phyloP scores from a whole-genome alignment of 2,797 vertebrate species.

The Pangasius larnaudii region DNA sequence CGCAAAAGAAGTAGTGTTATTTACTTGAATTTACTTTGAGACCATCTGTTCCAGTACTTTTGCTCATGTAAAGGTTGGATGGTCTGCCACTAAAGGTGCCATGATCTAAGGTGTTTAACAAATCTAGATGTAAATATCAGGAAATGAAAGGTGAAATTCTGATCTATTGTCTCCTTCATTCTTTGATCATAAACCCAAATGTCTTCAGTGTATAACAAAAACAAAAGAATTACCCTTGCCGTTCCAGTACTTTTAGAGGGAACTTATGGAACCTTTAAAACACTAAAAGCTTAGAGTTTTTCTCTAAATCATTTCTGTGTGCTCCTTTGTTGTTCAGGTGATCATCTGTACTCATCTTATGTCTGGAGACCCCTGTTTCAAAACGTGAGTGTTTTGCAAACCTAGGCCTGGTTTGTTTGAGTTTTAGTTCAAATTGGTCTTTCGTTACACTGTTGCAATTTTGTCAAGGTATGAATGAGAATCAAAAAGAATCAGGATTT shows the following conservation, averaged over 20 bases:
- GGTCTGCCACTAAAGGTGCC: neutral
- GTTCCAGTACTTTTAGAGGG: neutral
- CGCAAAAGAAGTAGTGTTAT: too few species aligned
- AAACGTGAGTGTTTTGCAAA: conserved; percentile 85
- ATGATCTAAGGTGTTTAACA: neutral
- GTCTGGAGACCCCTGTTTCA: conserved; percentile 98
- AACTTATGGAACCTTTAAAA: too few species aligned
- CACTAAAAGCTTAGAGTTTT: neutral
- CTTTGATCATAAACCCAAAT: neutral
- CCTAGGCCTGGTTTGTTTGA: neutral
- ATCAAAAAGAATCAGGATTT: neutral
- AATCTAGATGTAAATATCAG: neutral
- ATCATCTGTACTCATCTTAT: conserved; percentile 95
- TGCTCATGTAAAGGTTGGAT: too few species aligned
- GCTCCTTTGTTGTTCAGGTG: conserved; percentile 74
- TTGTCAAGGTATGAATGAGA: neutral
- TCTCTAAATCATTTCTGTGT: neutral
- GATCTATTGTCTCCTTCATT: neutral
- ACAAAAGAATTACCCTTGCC: neutral
- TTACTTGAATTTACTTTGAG: too few species aligned
- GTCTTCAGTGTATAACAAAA: neutral
- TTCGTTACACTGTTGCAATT: neutral
- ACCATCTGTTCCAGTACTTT: too few species aligned
- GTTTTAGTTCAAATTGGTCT: neutral
- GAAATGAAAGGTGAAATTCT: neutral